phyloP scores from a whole-genome alignment of 2,113 vertebrate genomes.

The Sciurus niger region DNA sequence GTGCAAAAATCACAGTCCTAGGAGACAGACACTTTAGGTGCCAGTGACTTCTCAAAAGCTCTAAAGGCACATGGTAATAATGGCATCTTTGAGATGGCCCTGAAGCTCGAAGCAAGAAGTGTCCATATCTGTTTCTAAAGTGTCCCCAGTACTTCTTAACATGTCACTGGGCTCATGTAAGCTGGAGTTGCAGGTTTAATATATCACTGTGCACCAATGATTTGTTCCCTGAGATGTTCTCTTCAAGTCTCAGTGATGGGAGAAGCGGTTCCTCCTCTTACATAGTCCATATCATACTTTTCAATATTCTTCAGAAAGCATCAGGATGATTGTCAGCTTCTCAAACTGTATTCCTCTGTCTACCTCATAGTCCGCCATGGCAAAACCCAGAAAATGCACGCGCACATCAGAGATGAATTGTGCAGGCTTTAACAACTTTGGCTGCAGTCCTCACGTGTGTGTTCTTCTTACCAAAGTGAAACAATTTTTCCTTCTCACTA shows the following conservation, averaged over 20 bases:
- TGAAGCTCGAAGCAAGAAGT: background rate
- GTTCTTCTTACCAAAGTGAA: background rate
- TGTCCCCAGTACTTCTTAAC: background rate
- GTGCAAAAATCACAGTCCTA: background rate
- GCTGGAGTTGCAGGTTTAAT: background rate
- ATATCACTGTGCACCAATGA: background rate
- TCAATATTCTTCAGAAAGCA: background rate
- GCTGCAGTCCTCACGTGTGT: background rate
- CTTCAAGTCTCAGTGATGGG: background rate
- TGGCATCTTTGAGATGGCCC: background rate
- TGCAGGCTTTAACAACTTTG: background rate
- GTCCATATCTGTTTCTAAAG: background rate
- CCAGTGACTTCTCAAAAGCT: background rate
- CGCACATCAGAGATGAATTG: background rate
- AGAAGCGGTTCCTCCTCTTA: background rate
- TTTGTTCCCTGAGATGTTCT: background rate
- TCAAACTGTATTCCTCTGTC: background rate
- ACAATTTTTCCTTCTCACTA: background rate
- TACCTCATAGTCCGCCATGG: fast-evolving
- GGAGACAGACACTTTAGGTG: background rate
- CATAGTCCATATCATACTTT: background rate
- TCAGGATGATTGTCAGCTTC: background rate
- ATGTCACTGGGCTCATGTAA: background rate
- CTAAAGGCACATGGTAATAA: background rate
- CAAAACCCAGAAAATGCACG: background rate